Percentiles rank a stretch among this genome's conserved stretches.
These are phyloP conservation scores for Eupithecia dodoneata DNA, from an alignment of 2,888 invertebrate genomes.

Conservation along the genomic window DNA sequence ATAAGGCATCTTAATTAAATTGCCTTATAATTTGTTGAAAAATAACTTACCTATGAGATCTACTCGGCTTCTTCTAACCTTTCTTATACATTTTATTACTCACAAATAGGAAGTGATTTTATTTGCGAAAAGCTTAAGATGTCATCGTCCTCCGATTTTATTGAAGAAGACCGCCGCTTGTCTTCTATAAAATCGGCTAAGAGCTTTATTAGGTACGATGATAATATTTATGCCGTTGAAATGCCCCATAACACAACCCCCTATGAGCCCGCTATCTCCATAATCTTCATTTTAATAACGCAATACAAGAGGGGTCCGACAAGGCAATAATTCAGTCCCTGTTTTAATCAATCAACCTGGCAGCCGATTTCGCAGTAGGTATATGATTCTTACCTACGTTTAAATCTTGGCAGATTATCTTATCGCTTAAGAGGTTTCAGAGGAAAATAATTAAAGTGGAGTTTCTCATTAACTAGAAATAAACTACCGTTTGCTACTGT, in stretches of 20 bases:
- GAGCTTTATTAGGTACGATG: background rate
- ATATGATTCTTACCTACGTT: conserved; percentile 2
- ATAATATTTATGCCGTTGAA: background rate
- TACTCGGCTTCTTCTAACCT: background rate
- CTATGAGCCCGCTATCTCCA: conserved; percentile 3
- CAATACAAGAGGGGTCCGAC: conserved; percentile 17
- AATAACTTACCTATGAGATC: background rate
- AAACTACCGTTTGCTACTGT: conserved; percentile 2
- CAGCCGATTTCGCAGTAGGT: background rate
- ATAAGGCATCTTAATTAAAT: conserved; percentile 28
- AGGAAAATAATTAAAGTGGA: conserved; percentile 1
- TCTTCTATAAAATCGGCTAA: background rate
- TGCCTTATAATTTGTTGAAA: background rate
- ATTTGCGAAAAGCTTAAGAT: background rate
- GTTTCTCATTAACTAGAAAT: background rate
- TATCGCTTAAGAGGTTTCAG: background rate
- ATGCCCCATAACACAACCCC: conserved; percentile 6
- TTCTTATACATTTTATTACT: background rate
- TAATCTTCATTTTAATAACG: conserved; percentile 31
- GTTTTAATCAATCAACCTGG: conserved; percentile 11
- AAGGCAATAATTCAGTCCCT: conserved; percentile 15
- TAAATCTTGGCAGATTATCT: background rate
- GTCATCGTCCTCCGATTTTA: background rate
- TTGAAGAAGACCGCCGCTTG: background rate
- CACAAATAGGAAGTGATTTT: background rate